Evolutionary conservation across 2,797 vertebrate genomes (phyloP), one percentile per base, ranked within the genome.

Genomic region (Lagorchestes hirsutus): DNA sequence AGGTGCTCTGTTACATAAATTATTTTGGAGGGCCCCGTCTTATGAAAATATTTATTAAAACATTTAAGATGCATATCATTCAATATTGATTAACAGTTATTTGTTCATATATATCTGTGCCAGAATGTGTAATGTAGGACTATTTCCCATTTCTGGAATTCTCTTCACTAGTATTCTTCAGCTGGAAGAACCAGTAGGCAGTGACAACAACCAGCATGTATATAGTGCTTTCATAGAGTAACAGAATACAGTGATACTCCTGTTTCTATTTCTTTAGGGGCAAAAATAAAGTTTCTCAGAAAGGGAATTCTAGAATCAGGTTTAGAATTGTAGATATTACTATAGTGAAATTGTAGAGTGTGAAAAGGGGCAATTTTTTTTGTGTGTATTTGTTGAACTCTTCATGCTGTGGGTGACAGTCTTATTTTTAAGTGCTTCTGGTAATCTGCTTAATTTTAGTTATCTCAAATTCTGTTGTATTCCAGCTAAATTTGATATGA

Each of bases 401-500:
- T 58, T 74, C 6, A 50, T 40, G 9, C 40, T 29, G 28, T 94
- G 54, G 55, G 24, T 27, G 56, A 93, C 10, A 52, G 13, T 82
- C 62, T 92, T 59, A 55, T 90, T 95, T 93, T 94, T 67, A 90
- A 93, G 46, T 16, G 50, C 87, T 8, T 8, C 46, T 87, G n/a
- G 14, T 90, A 54, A 57, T 94, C 55, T 87, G 55, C 31, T 92
- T 90, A 57, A 93, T n/a, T 93, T 62, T 9, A 95, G 29, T 82
- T 40, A 46, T 82, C 67, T 82, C 67, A 82, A 5, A 82, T 82
- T 82, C 4, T 87, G 5, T 95, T 62, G 93, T 91, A 90, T 92
- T 94, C 91, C 94, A 92, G 56, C 82, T 91, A 96, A 96, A 92
- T 95, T 91, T 54, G 8, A 46, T 91, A 0, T 93, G 58, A 95